Conservation (phyloP, 1,140 invertebrate species). For the Batillaria attramentaria region DNA sequence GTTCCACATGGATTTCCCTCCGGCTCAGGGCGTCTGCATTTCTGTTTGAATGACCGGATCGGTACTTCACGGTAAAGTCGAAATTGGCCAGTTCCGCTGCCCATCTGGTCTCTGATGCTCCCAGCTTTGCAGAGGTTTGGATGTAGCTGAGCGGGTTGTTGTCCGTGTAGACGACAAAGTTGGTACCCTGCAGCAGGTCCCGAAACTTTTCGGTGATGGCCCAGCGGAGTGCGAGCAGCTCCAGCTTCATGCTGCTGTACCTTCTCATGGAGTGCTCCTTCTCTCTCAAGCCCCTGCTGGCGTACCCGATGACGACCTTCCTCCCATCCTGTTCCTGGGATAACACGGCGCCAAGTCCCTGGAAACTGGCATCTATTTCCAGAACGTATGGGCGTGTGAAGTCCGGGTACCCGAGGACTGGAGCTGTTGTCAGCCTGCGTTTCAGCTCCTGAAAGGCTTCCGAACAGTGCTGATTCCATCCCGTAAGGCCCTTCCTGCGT, state of each 20-base stretch:
- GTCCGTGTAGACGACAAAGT: constrained; percentile 45
- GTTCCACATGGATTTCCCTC: no score
- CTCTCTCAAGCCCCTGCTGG: constrained; percentile 32
- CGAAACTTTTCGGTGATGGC: constrained; percentile 27
- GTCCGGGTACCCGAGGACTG: constrained; percentile 46
- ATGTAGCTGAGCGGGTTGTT: constrained; percentile 49
- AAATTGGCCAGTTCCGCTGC: constrained; percentile 30
- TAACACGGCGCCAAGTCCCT: constrained; percentile 56
- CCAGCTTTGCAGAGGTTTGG: constrained; percentile 42
- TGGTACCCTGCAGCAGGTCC: constrained; percentile 28
- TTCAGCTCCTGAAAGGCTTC: constrained; percentile 31
- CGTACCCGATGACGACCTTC: constrained; percentile 40
- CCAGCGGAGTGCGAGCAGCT: constrained; percentile 31
- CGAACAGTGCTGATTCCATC: neutral
- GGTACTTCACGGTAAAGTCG: constrained; percentile 25
- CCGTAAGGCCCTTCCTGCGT: neutral
- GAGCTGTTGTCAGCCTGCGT: constrained; percentile 20
- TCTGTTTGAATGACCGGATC: constrained; percentile 14
- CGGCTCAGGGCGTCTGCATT: constrained; percentile 26
- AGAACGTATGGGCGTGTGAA: constrained; percentile 44
- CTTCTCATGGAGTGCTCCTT: constrained; percentile 28
- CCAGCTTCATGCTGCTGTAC: constrained; percentile 30
- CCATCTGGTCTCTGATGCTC: constrained; percentile 47
- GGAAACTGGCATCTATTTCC: constrained; percentile 46
- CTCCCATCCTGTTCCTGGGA: constrained; percentile 48